phyloP scores from a whole-genome alignment of 2,113 vertebrate species.

The Burhinus oedicnemus region DNA sequence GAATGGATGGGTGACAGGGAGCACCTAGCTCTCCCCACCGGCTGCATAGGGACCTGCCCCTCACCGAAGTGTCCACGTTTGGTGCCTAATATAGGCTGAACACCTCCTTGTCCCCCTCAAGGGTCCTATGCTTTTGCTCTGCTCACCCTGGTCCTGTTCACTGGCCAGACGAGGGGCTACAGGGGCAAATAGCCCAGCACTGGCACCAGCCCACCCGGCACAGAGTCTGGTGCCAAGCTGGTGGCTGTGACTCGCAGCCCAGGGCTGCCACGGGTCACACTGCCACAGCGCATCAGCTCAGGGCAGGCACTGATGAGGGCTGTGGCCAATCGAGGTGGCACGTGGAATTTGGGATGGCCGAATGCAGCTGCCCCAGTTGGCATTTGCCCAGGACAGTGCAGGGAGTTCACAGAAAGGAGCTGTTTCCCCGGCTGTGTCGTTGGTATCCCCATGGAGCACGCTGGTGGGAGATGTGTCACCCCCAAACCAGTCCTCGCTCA shows the following conservation, averaged over 20 bases:
- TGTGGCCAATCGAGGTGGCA: not conserved
- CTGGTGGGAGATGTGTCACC: not conserved
- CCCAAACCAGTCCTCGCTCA: not conserved
- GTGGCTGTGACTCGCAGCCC: accelerated
- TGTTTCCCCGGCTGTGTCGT: not conserved
- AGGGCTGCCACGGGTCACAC: not conserved
- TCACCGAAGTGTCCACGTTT: not conserved
- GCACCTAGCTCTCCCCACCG: accelerated
- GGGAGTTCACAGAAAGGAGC: not conserved
- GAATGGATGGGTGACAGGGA: not conserved
- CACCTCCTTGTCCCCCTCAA: not conserved
- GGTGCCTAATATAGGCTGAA: not conserved
- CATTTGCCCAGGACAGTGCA: not conserved
- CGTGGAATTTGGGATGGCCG: not conserved
- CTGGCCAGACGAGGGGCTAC: accelerated
- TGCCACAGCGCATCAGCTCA: not conserved
- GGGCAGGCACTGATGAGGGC: not conserved
- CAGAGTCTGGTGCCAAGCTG: not conserved
- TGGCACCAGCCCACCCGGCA: accelerated
- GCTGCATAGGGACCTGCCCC: not conserved
- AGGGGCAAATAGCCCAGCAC: too few relatives aligned
- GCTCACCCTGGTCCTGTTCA: not conserved
- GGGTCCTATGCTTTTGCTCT: not conserved
- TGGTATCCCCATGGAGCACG: not conserved
- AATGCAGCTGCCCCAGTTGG: not conserved